Evolutionary conservation across 2,797 vertebrate species (phyloP).

Genomic region (Chrysocyon brachyurus): DNA sequence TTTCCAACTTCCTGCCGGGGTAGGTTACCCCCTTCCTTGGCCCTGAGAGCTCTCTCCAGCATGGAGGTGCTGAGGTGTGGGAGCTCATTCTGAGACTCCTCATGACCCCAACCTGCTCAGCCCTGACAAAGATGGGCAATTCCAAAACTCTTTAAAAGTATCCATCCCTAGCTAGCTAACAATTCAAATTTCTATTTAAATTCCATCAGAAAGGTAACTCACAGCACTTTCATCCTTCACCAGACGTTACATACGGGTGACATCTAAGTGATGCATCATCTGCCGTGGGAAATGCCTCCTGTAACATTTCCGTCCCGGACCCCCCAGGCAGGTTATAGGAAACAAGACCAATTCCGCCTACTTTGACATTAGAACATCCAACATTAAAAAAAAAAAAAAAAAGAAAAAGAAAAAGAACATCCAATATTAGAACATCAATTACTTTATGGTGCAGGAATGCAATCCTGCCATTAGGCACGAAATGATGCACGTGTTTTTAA

Average conservation of each 20-base stretch:
- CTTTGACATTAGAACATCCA: not conserved
- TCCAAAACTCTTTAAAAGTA: slow-evolving; percentile 5
- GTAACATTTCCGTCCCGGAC: slow-evolving; percentile 27
- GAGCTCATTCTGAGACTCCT: not conserved
- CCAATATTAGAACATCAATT: not conserved
- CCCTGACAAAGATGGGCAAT: not conserved
- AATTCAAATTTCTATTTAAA: slow-evolving; percentile 9
- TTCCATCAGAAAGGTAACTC: slow-evolving; percentile 45
- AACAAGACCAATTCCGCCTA: not conserved
- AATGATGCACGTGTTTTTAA: not conserved
- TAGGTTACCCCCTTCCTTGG: not conserved
- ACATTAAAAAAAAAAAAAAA: no score
- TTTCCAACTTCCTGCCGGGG: not conserved
- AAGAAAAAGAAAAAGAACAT: no score
- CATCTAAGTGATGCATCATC: slow-evolving; percentile 31
- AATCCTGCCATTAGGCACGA: not conserved
- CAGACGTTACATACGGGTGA: not conserved
- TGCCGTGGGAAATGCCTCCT: not conserved
- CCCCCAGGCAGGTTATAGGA: not conserved
- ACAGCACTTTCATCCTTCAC: not conserved
- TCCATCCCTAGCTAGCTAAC: not conserved
- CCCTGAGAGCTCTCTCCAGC: not conserved
- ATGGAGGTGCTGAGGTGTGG: slow-evolving; percentile 9
- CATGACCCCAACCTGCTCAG: not conserved
- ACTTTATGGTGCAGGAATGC: not conserved